Evolutionary conservation across 1,140 invertebrate genomes (phyloP).

Genomic region (Camponotus floridanus): DNA sequence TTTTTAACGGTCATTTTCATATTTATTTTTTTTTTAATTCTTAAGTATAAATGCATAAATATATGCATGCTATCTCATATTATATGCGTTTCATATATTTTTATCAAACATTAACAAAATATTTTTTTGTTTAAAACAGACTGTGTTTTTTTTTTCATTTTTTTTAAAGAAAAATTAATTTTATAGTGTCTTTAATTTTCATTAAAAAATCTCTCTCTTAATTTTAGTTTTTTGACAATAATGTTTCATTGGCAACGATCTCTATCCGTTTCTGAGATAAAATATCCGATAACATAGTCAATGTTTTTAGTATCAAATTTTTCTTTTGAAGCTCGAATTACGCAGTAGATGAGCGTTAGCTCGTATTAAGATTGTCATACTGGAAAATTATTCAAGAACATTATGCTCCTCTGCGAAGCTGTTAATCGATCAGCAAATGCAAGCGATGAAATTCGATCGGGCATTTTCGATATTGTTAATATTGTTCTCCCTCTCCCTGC

Average conservation of each 20-base stretch:
- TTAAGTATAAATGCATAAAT: neutral
- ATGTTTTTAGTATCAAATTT: constrained; percentile 55
- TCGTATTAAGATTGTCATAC: constrained; percentile 53
- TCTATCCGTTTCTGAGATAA: constrained; percentile 45
- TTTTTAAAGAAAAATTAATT: neutral
- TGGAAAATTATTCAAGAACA: constrained; percentile 59
- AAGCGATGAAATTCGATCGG: constrained; percentile 44
- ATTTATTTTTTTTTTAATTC: constrained; percentile 2
- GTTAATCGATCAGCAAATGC: constrained; percentile 47
- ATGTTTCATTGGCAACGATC: constrained; percentile 15
- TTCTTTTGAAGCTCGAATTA: constrained; percentile 60
- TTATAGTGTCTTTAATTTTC: neutral
- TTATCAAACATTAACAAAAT: neutral
- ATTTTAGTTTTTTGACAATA: constrained; percentile 43
- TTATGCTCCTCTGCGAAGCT: constrained; percentile 17
- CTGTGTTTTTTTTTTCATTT: neutral
- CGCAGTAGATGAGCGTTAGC: constrained; percentile 26
- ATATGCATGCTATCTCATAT: neutral
- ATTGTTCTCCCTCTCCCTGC: neutral
- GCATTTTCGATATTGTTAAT: constrained; percentile 36
- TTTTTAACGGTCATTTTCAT: neutral
- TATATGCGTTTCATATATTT: neutral
- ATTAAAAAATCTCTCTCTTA: constrained; percentile 20
- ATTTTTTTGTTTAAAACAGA: neutral
- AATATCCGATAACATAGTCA: constrained; percentile 61